phyloP scores from a whole-genome alignment of 2,797 vertebrate species.

The Leptatherina wallacei region DNA sequence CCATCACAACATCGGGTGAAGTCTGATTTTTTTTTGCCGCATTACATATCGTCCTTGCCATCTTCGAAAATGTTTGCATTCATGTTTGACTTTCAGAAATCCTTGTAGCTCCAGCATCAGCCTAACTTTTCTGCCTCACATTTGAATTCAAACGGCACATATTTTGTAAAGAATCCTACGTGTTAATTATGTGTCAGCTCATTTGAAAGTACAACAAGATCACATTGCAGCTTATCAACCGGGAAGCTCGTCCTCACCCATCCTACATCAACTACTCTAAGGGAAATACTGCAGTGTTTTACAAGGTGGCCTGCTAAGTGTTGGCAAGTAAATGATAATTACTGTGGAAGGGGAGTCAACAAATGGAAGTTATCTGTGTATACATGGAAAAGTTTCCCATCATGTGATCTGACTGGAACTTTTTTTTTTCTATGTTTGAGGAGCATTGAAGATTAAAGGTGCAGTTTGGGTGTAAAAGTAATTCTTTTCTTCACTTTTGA shows the following conservation, averaged over 20 bases:
- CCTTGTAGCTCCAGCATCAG: conserved; percentile 38
- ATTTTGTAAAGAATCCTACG: conserved; percentile 31
- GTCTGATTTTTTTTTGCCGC: conserved; percentile 37
- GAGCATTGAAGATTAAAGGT: conserved; percentile 40
- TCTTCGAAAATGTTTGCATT: conserved; percentile 47
- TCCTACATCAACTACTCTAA: conserved; percentile 35
- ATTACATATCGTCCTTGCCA: conserved; percentile 40
- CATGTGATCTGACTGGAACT: conserved; percentile 16
- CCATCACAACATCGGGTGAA: conserved; percentile 39
- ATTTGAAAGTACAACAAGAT: conserved; percentile 50
- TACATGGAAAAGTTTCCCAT: conserved; percentile 12
- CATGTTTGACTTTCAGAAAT: conserved; percentile 63
- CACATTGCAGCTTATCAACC: conserved; percentile 45
- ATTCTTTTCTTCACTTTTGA: background rate
- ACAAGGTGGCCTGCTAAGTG: conserved; percentile 13
- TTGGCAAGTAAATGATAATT: conserved; percentile 28
- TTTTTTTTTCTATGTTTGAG: conserved; percentile 28
- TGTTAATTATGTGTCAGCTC: conserved; percentile 43
- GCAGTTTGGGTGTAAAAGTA: background rate
- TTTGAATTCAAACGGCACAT: conserved; percentile 30
- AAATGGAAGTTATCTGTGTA: conserved; percentile 12
- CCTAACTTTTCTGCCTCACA: conserved; percentile 30
- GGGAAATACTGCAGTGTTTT: conserved; percentile 55
- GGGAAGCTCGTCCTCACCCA: conserved; percentile 40
- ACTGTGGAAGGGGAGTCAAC: conserved; percentile 10